These are phyloP conservation scores for Perca schrenkii DNA, from an alignment of 2,113 vertebrate species.

Conservation along the genomic window DNA sequence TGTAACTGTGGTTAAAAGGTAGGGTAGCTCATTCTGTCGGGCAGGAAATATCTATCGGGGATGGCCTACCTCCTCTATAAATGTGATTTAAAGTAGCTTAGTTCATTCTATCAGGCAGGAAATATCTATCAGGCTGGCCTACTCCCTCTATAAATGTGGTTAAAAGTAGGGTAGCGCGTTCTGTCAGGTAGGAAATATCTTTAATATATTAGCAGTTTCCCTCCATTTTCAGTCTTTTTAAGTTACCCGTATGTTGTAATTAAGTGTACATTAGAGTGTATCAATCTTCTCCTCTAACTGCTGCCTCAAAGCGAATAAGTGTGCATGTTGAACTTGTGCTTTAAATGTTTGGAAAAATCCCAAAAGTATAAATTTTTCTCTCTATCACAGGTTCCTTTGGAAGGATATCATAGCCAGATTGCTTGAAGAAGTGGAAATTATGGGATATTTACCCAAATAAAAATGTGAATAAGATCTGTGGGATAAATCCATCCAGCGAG, in stretches of 20 bases:
- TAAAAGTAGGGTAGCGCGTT: too few species aligned
- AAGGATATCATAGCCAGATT: slow-evolving; percentile 61
- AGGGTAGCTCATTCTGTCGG: too few species aligned
- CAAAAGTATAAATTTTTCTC: not conserved
- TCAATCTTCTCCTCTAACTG: not conserved
- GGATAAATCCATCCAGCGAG: slow-evolving; percentile 28
- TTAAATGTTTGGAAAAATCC: not conserved
- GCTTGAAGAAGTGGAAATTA: slow-evolving; percentile 30
- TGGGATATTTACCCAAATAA: slow-evolving; percentile 23
- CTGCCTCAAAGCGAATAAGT: not conserved
- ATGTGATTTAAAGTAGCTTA: too few species aligned
- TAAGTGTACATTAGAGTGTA: not conserved
- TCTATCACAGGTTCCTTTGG: slow-evolving; percentile 72
- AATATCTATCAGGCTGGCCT: too few species aligned
- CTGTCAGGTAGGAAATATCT: too few species aligned
- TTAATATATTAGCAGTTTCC: not conserved
- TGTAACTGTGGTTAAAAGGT: too few species aligned
- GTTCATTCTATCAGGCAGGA: too few species aligned
- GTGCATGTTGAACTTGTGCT: not conserved
- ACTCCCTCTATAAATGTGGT: too few species aligned
- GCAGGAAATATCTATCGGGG: too few species aligned
- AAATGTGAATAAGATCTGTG: slow-evolving; percentile 51
- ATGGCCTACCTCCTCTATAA: too few species aligned
- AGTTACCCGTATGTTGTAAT: too few species aligned
- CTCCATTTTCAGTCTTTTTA: not conserved